Evolutionary conservation across 2,797 vertebrate genomes (phyloP).

Genomic region (Megaceryle alcyon): DNA sequence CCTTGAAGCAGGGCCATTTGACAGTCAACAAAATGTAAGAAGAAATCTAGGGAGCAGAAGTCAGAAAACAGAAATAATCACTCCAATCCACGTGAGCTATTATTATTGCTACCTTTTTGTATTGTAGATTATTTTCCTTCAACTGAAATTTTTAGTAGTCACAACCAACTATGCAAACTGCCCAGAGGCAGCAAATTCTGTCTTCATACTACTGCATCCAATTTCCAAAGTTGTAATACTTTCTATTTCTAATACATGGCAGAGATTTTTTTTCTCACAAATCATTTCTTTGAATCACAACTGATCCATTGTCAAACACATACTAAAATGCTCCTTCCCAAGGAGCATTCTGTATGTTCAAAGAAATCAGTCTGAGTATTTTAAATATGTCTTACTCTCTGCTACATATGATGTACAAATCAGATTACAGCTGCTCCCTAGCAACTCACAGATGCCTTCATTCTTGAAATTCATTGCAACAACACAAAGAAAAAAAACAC

Average conservation of each 20-base stretch:
- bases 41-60: neutral
- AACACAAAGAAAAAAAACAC: neutral
- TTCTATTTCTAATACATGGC: neutral
- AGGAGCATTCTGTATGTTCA: neutral
- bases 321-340: neutral
- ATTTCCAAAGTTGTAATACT: neutral
- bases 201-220: neutral
- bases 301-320: neutral
- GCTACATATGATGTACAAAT: neutral
- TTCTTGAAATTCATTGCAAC: conserved; percentile 56
- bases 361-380: neutral
- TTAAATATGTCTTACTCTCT: neutral
- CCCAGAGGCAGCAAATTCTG: neutral
- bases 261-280: neutral
- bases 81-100: neutral
- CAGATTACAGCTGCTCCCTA: conserved; percentile 42
- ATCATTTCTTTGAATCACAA: neutral
- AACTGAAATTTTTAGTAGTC: neutral
- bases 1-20: neutral
- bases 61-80: neutral
- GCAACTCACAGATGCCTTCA: conserved; percentile 42
- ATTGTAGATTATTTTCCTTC: neutral
- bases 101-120: neutral
- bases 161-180: neutral
- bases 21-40: neutral